These are phyloP conservation scores for Oenanthe oenanthe DNA, from an alignment of 2,113 vertebrate genomes.

Conservation along the genomic window DNA sequence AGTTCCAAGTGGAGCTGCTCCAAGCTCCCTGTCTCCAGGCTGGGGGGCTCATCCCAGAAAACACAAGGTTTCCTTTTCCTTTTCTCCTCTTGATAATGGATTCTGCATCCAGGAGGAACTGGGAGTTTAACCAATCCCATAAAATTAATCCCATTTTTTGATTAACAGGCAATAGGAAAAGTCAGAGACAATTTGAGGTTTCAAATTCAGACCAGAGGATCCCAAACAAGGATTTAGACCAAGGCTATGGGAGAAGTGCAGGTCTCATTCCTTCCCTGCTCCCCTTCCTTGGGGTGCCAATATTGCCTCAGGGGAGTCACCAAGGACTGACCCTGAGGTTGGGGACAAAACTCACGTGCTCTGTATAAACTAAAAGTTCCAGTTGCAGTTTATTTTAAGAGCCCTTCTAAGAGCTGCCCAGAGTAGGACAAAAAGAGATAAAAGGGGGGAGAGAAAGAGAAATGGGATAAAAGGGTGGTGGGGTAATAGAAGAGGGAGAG, in stretches of 20 bases:
- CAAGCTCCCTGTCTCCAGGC: neutral
- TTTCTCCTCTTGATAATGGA: neutral
- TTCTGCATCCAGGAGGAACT: neutral
- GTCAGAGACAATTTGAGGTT: neutral
- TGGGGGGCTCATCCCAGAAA: neutral
- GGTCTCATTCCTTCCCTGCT: neutral
- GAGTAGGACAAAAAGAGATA: too few relatives aligned
- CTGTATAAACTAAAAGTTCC: too few relatives aligned
- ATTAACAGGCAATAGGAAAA: neutral
- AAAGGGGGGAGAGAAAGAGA: too few relatives aligned
- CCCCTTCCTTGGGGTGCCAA: neutral
- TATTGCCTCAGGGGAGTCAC: neutral
- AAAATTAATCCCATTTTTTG: neutral
- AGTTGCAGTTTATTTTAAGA: too few relatives aligned
- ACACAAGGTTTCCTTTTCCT: neutral
- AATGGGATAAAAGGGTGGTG: too few relatives aligned
- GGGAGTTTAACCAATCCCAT: neutral
- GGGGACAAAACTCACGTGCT: too few relatives aligned
- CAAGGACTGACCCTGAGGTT: fast-evolving
- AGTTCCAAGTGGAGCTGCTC: neutral
- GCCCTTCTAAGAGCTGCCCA: too few relatives aligned
- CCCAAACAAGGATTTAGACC: neutral
- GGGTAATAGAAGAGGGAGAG: too few relatives aligned
- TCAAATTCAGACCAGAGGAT: neutral
- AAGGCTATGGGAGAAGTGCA: neutral